phyloP scores from a whole-genome alignment of 2,888 invertebrate species.

The Dryococelus australis region DNA sequence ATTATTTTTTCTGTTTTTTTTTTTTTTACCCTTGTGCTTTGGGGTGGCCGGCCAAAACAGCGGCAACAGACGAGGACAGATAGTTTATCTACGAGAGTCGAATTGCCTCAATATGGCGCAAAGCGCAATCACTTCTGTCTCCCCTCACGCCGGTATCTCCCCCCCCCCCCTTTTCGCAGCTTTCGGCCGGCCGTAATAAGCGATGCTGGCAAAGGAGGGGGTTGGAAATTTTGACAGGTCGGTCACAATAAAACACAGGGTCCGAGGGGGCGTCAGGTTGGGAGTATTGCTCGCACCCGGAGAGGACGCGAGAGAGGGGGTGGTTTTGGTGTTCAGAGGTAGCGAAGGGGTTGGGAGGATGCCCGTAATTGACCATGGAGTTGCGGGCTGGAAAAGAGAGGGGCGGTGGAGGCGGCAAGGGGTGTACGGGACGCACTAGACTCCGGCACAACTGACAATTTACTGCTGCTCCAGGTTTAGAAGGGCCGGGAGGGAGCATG shows the following conservation, averaged over 20 bases:
- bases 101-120: conserved; percentile 44
- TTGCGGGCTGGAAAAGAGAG: not conserved
- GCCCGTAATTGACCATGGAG: conserved; percentile 24
- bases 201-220: conserved; percentile 2
- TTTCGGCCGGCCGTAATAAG: not conserved
- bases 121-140: conserved; percentile 37
- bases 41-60: conserved; percentile 7
- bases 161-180: not conserved
- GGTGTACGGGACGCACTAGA: not conserved
- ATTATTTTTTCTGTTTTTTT: not conserved
- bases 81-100: conserved; percentile 37
- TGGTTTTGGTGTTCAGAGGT: not conserved
- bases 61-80: conserved; percentile 12
- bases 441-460: conserved; percentile 24
- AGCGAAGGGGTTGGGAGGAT: conserved; percentile 19
- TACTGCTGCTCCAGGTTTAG: conserved; percentile 22
- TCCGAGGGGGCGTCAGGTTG: conserved; percentile 23
- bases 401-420: not conserved
- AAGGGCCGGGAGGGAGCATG: not conserved
- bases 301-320: not conserved
- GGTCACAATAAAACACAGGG: conserved; percentile 45
- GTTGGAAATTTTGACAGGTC: conserved; percentile 41
- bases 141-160: not conserved
- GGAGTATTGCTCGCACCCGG: not conserved
- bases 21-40: not conserved